These are phyloP conservation scores for Aradus depressus DNA, from an alignment of 2,888 invertebrate genomes.

Conservation along the genomic window DNA sequence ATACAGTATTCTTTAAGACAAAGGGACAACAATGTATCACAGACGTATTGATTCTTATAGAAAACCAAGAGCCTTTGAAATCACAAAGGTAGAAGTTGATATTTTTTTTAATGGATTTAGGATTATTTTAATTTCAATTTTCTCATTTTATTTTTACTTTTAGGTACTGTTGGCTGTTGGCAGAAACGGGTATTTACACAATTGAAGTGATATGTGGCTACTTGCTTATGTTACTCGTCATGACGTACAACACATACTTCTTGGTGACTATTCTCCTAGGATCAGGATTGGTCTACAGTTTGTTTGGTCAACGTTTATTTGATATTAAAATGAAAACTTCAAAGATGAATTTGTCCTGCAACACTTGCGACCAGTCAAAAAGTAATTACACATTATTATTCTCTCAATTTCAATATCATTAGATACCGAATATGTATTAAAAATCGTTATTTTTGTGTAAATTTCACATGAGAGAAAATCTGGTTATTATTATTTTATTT, in stretches of 20 bases:
- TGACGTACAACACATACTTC: conserved; percentile 19
- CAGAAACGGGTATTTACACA: conserved; percentile 14
- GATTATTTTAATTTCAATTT: not conserved
- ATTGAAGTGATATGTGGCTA: conserved; percentile 14
- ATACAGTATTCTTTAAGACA: conserved; percentile 1
- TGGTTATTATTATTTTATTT: too few relatives aligned
- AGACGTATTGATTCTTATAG: conserved; percentile 9
- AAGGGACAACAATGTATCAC: conserved; percentile 14
- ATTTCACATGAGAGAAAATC: too few relatives aligned
- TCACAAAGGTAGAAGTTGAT: not conserved
- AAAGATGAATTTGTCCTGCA: conserved; percentile 17
- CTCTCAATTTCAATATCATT: too few relatives aligned
- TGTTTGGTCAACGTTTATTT: conserved; percentile 13
- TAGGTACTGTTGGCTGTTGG: conserved; percentile 12
- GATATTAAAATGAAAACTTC: conserved; percentile 12
- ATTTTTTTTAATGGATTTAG: not conserved
- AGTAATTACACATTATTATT: too few relatives aligned
- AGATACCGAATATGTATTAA: too few relatives aligned
- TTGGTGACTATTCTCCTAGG: conserved; percentile 5
- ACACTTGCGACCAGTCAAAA: conserved; percentile 12
- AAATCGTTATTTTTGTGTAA: too few relatives aligned
- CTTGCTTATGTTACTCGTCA: conserved; percentile 17
- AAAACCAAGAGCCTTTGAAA: not conserved
- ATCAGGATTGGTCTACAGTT: conserved; percentile 14
- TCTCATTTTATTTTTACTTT: not conserved